These are phyloP conservation scores for Dallia pectoralis DNA, from an alignment of 2,797 vertebrate species.

Conservation along the genomic window DNA sequence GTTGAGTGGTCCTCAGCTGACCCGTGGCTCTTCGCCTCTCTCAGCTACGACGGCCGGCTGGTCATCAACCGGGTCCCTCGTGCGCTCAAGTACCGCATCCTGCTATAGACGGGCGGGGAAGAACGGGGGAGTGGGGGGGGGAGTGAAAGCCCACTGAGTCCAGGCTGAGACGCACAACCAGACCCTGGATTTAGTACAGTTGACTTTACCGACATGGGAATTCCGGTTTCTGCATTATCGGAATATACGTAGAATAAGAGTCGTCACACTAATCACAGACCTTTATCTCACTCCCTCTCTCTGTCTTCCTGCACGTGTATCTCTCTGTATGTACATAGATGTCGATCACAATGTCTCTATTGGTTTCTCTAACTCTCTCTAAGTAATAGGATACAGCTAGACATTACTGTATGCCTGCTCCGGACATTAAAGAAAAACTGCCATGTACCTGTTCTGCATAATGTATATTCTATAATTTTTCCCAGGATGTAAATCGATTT, in stretches of 20 bases:
- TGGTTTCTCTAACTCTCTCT: not conserved
- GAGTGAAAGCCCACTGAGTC: not conserved
- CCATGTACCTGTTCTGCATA: not conserved
- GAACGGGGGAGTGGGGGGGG: not conserved
- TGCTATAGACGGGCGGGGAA: constrained; percentile 73
- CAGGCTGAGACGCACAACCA: not conserved
- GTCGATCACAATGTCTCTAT: not conserved
- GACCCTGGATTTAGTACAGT: no score
- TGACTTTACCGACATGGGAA: no score
- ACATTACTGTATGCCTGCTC: not conserved
- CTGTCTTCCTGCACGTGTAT: not conserved
- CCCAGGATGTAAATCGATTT: not conserved
- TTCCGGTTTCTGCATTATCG: no score
- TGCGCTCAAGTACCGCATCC: constrained; percentile 92
- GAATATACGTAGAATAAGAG: no score
- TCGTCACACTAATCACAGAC: not conserved
- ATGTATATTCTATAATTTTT: not conserved
- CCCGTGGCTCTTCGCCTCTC: constrained; percentile 95
- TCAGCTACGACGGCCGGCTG: constrained; percentile 95
- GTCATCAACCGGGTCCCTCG: constrained; percentile 97
- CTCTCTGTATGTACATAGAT: not conserved
- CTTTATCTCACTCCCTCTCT: not conserved
- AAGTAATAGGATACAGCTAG: not conserved
- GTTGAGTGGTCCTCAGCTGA: constrained; percentile 97
- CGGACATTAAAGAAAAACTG: not conserved